Percentiles rank a stretch among this genome's conserved stretches.
phyloP scores from a whole-genome alignment of 2,113 vertebrate genomes.

The Tetrax tetrax region DNA sequence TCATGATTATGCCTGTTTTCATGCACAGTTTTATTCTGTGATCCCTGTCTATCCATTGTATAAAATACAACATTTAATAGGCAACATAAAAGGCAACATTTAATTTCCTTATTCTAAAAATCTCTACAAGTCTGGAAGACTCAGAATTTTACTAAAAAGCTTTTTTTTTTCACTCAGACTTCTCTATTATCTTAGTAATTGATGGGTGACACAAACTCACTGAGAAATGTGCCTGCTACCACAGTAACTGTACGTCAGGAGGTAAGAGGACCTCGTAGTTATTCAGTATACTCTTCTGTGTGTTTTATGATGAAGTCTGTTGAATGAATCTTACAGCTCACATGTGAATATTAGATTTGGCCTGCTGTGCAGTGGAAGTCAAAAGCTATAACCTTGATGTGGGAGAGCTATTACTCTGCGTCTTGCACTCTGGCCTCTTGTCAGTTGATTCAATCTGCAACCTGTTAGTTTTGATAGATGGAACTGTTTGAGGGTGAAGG shows the following conservation, averaged over 20 bases:
- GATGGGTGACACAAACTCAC: background rate
- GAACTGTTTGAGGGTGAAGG: background rate
- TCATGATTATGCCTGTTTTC: background rate
- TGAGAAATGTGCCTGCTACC: background rate
- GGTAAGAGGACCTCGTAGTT: background rate
- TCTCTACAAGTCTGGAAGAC: background rate
- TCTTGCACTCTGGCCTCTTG: conserved; percentile 7
- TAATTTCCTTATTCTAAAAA: background rate
- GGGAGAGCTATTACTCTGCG: background rate
- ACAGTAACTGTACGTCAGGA: background rate
- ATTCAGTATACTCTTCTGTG: background rate
- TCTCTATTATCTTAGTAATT: background rate
- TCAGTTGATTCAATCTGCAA: background rate
- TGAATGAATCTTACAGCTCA: background rate
- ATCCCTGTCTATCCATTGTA: background rate
- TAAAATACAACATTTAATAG: background rate
- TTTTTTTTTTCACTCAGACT: background rate
- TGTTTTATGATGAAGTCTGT: background rate
- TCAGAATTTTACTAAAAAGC: background rate
- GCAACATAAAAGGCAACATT: background rate
- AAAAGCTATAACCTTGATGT: conserved; percentile 1
- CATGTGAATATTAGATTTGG: background rate
- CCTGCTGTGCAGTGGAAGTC: background rate
- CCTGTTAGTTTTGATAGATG: conserved; percentile 28
- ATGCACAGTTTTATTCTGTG: background rate